These are phyloP conservation scores for Habroteleia sp. DNA, from an alignment of 2,888 invertebrate species.

Conservation along the genomic window DNA sequence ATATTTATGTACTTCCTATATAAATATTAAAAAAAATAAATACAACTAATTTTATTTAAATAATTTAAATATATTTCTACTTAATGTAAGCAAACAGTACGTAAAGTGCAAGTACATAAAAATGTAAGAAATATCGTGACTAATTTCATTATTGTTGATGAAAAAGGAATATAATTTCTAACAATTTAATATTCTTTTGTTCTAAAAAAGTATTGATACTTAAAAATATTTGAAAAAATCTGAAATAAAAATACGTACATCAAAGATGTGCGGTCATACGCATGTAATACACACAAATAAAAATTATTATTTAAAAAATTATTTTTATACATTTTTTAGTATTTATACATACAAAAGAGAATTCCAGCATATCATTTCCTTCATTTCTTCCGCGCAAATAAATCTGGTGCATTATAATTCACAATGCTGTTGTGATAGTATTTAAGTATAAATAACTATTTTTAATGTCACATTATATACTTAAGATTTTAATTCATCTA, in stretches of 20 bases:
- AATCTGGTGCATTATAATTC: conserved; percentile 42
- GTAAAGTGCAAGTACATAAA: not conserved
- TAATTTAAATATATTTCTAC: not conserved
- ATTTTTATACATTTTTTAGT: conserved; percentile 44
- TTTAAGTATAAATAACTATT: conserved; percentile 48
- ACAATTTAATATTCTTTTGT: conserved; percentile 6
- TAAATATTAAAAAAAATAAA: too few species aligned
- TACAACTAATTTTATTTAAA: too few species aligned
- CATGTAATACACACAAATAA: conserved; percentile 16
- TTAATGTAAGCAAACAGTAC: conserved; percentile 2
- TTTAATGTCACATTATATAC: conserved; percentile 45
- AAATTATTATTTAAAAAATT: conserved; percentile 38
- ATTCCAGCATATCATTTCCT: conserved; percentile 31
- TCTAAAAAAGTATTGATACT: conserved; percentile 7
- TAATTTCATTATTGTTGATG: conserved; percentile 8
- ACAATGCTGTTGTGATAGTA: conserved; percentile 25
- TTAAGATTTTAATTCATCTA: conserved; percentile 37
- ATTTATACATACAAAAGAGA: conserved; percentile 50
- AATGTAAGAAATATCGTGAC: conserved; percentile 22
- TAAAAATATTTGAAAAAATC: conserved; percentile 13
- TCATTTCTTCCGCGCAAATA: conserved; percentile 19
- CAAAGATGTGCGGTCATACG: conserved; percentile 5
- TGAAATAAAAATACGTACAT: conserved; percentile 27
- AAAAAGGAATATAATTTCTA: conserved; percentile 12
- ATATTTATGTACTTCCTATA: too few species aligned